Base-by-base conservation (phyloP, 2,797 vertebrate species). In the Notolabrus celidotus region DNA sequence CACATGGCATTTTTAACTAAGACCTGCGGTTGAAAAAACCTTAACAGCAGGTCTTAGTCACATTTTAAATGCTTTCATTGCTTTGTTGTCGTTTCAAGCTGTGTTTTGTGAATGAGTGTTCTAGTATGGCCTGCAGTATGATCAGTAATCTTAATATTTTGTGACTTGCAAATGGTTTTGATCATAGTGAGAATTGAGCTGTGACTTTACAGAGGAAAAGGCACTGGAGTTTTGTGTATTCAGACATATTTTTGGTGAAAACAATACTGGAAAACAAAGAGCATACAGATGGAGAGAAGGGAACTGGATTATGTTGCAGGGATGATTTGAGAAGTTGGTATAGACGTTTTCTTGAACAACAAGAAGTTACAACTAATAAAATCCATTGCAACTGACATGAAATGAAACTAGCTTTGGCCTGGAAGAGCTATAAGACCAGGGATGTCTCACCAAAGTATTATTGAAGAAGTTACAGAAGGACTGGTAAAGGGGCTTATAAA, bases 151-250 rank as follows among this genome's bases (percentile, higher is more conserved):
- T 69, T 62, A 71, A 79, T 76, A 79, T 71, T 71, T 73, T 77
- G 57, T 78, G 71, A 79, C 52, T 73, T 70, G 49, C 66, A 74
- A 77, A 71, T 78, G 71, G 73, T 79, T 79, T 72, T 85, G 62
- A 80, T 84, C 81, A 65, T 47, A 49, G 45, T 29, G 36, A 68
- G 59, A 82, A 83, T 82, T 69, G 66, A 71, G 59, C 68, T 72
- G 62, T 71, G 75, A 71, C 49, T 49, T 64, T 67, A 61, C 34
- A 47, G 46, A 71, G 52, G 57, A 57, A 67, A 63, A 71, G 12
- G 20, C 23, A 33, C 61, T 56, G 45, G 54, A 19, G 62, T 27
- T 58, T 1, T 19, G 42, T 42, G 47, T 43, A 50, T 67, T 76
- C 22, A 61, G 33, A 25, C 51, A 49, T 57, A 36, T 67, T 79